phyloP scores from a whole-genome alignment of 1,140 invertebrate genomes.

The Agrilus planipennis region DNA sequence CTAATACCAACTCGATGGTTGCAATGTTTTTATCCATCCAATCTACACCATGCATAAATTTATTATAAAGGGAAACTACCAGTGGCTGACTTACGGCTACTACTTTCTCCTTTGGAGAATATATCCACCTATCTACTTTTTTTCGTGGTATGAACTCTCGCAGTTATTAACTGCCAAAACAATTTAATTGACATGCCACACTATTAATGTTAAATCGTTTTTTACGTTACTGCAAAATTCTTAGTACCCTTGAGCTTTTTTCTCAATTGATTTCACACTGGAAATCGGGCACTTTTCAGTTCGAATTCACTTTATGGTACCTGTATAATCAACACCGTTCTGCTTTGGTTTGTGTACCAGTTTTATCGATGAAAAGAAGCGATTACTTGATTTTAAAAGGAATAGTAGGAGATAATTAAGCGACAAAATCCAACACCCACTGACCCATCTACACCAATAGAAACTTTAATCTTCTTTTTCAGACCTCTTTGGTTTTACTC shows the following conservation, averaged over 20 bases:
- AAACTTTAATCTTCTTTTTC: slow-evolving; percentile 11
- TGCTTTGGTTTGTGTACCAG: slow-evolving; percentile 8
- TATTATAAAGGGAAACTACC: too few species aligned
- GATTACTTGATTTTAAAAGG: too few species aligned
- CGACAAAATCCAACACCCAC: slow-evolving; percentile 13
- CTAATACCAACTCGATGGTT: too few species aligned
- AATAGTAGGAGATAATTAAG: slow-evolving; percentile 10
- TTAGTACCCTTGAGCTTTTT: background rate
- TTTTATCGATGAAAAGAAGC: slow-evolving; percentile 13
- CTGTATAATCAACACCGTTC: slow-evolving; percentile 7
- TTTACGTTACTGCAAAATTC: background rate
- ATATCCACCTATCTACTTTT: too few species aligned
- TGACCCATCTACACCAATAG: slow-evolving; percentile 14
- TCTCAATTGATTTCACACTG: slow-evolving; percentile 2
- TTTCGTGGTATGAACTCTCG: background rate
- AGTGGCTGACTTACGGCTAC: too few species aligned
- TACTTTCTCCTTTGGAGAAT: too few species aligned
- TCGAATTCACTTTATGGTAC: too few species aligned
- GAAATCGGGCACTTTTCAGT: too few species aligned
- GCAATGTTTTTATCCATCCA: too few species aligned
- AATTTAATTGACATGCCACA: slow-evolving; percentile 1
- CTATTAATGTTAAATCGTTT: background rate
- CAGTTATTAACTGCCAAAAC: slow-evolving; percentile 2
- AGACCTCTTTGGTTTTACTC: slow-evolving; percentile 13
- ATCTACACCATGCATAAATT: too few species aligned